Evolutionary conservation across 1,140 invertebrate species (phyloP).

Genomic region (Capitella teleta): DNA sequence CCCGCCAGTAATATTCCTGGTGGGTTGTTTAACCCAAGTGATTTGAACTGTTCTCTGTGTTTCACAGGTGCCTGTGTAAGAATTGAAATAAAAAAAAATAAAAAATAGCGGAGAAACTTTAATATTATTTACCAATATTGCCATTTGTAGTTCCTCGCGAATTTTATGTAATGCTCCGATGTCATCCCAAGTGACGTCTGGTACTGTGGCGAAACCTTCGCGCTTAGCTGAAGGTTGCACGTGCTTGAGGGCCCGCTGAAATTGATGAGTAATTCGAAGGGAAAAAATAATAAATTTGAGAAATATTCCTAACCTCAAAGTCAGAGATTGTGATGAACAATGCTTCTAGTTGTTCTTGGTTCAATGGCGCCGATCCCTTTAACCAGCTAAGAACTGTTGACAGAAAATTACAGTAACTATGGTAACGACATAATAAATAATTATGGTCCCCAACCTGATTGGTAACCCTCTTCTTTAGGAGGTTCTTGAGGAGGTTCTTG

Average conservation of each 20-base stretch:
- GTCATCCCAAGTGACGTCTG: conserved; percentile 94
- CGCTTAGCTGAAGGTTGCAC: conserved; percentile 81
- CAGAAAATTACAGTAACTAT: too few relatives aligned
- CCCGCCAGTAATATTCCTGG: conserved; percentile 85
- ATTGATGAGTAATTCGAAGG: conserved; percentile 14
- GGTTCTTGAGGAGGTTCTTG: too few relatives aligned
- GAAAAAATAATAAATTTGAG: too few relatives aligned
- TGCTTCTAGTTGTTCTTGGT: conserved; percentile 48
- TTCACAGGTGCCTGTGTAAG: conserved; percentile 67
- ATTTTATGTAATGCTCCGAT: conserved; percentile 84
- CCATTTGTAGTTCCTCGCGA: conserved; percentile 74
- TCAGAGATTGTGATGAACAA: conserved; percentile 61
- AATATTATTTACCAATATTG: conserved; percentile 60
- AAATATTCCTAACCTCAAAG: conserved; percentile 49
- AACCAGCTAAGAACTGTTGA: conserved; percentile 46
- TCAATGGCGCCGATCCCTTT: conserved; percentile 46
- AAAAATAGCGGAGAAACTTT: background rate
- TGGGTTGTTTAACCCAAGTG: conserved; percentile 61
- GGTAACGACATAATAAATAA: too few relatives aligned
- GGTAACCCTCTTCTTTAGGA: too few relatives aligned
- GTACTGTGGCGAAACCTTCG: conserved; percentile 95
- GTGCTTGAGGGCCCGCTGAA: conserved; percentile 57
- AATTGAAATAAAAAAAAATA: background rate
- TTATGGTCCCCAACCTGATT: too few relatives aligned
- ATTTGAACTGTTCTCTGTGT: conserved; percentile 64